Evolutionary conservation across 1,140 invertebrate species (phyloP).

Genomic region (Aporrectodea caliginosa): DNA sequence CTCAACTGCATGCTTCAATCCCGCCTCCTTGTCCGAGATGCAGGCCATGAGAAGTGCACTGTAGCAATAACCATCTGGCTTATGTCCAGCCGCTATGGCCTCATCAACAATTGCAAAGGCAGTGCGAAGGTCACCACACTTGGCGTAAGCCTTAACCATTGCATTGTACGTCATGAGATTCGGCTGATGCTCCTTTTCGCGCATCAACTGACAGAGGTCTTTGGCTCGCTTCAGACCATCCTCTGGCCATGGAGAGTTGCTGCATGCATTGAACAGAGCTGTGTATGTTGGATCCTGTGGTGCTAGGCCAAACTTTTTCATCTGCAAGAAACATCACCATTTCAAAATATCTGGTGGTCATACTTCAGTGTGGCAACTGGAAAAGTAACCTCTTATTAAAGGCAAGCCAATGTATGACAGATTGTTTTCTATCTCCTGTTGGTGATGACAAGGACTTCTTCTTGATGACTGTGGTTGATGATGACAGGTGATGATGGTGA

Average conservation of each 20-base stretch:
- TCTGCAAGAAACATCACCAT: too few relatives aligned
- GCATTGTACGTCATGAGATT: constrained; percentile 67
- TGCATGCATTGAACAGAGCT: constrained; percentile 80
- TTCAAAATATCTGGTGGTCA: too few relatives aligned
- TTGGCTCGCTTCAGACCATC: constrained; percentile 66
- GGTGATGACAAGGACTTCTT: too few relatives aligned
- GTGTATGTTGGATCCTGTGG: constrained; percentile 71
- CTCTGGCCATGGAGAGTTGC: constrained; percentile 67
- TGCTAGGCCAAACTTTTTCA: constrained; percentile 70
- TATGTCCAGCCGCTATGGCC: constrained; percentile 66
- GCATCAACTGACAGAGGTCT: constrained; percentile 65
- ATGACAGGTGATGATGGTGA: too few relatives aligned
- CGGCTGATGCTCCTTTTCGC: constrained; percentile 64
- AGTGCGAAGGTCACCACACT: constrained; percentile 69
- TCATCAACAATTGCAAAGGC: constrained; percentile 80
- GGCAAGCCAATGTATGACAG: too few relatives aligned
- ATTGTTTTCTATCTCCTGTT: too few relatives aligned
- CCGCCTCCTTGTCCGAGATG: constrained; percentile 70
- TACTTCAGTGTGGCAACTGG: too few relatives aligned
- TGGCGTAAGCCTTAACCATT: constrained; percentile 66
- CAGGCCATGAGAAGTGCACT: constrained; percentile 79
- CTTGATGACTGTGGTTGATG: too few relatives aligned
- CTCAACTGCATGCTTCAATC: constrained; percentile 72
- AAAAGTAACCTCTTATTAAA: too few relatives aligned
- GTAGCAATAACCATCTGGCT: constrained; percentile 66